Evolutionary conservation across 2,113 vertebrate species (phyloP).

Genomic region (Climacteris rufus): DNA sequence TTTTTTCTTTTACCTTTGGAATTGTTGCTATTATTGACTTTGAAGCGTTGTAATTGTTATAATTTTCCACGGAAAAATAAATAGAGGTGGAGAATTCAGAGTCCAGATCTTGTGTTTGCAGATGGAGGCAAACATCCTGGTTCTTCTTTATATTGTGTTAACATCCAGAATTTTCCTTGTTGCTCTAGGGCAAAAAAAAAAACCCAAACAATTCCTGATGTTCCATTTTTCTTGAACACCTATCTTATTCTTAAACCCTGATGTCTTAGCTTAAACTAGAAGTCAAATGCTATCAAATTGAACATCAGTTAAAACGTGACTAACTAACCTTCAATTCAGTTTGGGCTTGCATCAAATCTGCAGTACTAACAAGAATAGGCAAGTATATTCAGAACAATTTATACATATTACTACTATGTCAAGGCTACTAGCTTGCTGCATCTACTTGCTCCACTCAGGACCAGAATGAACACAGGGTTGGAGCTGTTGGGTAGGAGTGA

Average conservation of each 20-base stretch:
- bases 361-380: neutral
- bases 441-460: neutral
- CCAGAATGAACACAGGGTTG: neutral
- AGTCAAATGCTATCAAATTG: neutral
- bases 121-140: rapidly evolving
- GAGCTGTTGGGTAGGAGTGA: neutral
- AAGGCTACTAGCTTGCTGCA: neutral
- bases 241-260: neutral
- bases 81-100: rapidly evolving
- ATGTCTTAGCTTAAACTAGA: neutral
- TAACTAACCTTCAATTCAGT: neutral
- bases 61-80: neutral
- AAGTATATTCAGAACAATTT: neutral
- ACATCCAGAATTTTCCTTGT: neutral
- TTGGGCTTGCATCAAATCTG: neutral
- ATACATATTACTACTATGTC: neutral
- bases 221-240: neutral
- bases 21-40: neutral
- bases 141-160: neutral
- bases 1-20: neutral
- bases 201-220: neutral
- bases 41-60: neutral
- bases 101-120: neutral
- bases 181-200: neutral
- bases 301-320: neutral